Evolutionary conservation across 1,140 invertebrate genomes (phyloP), one percentile per base, ranked within the genome.

Genomic region (Hormaphis cornu): DNA sequence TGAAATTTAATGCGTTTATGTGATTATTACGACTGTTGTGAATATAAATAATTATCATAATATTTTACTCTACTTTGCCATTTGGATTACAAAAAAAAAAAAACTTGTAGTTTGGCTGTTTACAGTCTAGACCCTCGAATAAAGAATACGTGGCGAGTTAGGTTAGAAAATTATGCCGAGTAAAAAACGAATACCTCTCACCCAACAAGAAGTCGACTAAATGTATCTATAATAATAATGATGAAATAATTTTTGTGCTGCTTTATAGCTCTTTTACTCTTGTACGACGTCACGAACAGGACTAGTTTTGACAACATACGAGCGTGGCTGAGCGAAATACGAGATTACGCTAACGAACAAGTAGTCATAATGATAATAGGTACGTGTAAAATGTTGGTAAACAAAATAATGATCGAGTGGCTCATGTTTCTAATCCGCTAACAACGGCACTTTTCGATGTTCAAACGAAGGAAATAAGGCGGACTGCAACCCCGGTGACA

Each of bases 211-310:
- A n/a, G n/a, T n/a, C n/a, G n/a, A n/a, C n/a, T n/a, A n/a, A n/a
- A n/a, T n/a, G n/a, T n/a, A n/a, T n/a, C n/a, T n/a, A n/a, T n/a
- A n/a, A n/a, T n/a, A n/a, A n/a, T n/a, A n/a, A n/a, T n/a, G n/a
- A n/a, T 69, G 26, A 20, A 24, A 12, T 24, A 54, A 35, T 69
- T 35, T 33, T 14, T 16, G n/a, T 50, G n/a, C 24, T 50, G 14
- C n/a, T 72, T 89, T 82, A 73, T 80, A 91, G 89, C 89, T 10
- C 78, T 95, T 61, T 84, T 97, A 42, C 81, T 96, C 66, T 84
- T 96, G 0, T 96, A 95, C 79, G 93, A 96, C 78, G 89, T 96
- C 63, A 95, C 91, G 44, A 92, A 91, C 76, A 89, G 91, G 80
- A 86, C 84, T 33, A 92, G 90, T 75, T 93, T 89, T 77, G 88